Conservation (phyloP, 2,888 invertebrate species). For the Drosophila pseudotalamancana region DNA sequence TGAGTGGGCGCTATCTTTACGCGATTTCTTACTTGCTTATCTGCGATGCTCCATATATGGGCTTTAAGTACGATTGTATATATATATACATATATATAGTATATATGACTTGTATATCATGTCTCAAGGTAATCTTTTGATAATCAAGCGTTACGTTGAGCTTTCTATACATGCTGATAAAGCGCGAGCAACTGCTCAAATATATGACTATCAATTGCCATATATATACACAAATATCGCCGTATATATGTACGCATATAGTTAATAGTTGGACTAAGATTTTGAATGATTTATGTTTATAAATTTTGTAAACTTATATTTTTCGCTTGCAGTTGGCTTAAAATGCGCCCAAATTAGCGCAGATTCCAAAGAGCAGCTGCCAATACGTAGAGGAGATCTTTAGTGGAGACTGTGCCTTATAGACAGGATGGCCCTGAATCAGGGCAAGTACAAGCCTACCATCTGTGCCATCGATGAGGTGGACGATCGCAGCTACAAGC, state of each 20-base stretch:
- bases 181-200: background rate
- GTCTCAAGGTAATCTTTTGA: slow-evolving; percentile 69
- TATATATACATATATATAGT: slow-evolving; percentile 1
- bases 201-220: slow-evolving; percentile 30
- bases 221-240: slow-evolving; percentile 4
- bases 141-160: slow-evolving; percentile 56
- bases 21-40: slow-evolving; percentile 60
- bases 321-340: slow-evolving; percentile 21
- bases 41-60: slow-evolving; percentile 62
- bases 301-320: background rate
- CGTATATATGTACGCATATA: slow-evolving; percentile 1
- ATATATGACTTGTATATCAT: slow-evolving; percentile 50
- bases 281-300: slow-evolving; percentile 28
- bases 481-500: slow-evolving; percentile 77
- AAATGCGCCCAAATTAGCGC: slow-evolving; percentile 34
- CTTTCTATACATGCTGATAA: slow-evolving; percentile 36
- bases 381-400: background rate
- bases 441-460: slow-evolving; percentile 81
- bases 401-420: slow-evolving; percentile 1
- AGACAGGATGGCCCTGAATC: slow-evolving; percentile 72
- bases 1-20: slow-evolving; percentile 44
- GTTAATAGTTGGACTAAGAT: slow-evolving; percentile 20
- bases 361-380: background rate
- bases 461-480: slow-evolving; percentile 81
- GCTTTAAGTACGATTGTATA: slow-evolving; percentile 2